Conservation (phyloP, 2,888 invertebrate genomes). For the Conistra vaccinii region DNA sequence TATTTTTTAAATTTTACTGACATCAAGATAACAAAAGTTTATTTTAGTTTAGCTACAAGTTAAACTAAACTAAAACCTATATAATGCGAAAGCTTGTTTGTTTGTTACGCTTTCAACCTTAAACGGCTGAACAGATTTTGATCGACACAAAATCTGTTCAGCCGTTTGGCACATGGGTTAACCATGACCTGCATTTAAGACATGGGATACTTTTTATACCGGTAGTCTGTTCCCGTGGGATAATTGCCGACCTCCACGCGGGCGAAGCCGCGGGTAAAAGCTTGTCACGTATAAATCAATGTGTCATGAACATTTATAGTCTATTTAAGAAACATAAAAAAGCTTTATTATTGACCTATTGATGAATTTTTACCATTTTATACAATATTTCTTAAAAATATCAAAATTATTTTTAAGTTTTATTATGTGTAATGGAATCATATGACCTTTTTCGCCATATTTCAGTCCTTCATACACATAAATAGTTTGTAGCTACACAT, state of each 20-base stretch:
- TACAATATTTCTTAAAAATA: conserved; percentile 3
- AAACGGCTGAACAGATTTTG: too few relatives aligned
- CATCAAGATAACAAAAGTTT: neutral
- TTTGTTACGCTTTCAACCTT: too few relatives aligned
- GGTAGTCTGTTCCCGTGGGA: too few relatives aligned
- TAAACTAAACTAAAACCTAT: neutral
- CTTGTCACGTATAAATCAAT: neutral
- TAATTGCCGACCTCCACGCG: too few relatives aligned
- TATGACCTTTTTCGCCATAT: neutral
- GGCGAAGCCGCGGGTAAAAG: too few relatives aligned
- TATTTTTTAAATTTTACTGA: neutral
- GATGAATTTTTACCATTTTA: neutral
- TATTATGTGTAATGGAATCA: neutral
- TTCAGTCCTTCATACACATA: neutral
- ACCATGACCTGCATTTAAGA: too few relatives aligned
- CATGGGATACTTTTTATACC: too few relatives aligned
- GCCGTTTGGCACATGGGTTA: too few relatives aligned
- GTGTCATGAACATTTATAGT: neutral
- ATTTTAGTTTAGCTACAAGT: neutral
- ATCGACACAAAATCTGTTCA: too few relatives aligned
- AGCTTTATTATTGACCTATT: neutral
- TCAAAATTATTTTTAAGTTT: neutral
- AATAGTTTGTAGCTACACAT: neutral
- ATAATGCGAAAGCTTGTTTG: too few relatives aligned
- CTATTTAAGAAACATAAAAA: conserved; percentile 8